Evolutionary conservation across 2,888 invertebrate genomes (phyloP).

Genomic region (Ferrisia virgata): DNA sequence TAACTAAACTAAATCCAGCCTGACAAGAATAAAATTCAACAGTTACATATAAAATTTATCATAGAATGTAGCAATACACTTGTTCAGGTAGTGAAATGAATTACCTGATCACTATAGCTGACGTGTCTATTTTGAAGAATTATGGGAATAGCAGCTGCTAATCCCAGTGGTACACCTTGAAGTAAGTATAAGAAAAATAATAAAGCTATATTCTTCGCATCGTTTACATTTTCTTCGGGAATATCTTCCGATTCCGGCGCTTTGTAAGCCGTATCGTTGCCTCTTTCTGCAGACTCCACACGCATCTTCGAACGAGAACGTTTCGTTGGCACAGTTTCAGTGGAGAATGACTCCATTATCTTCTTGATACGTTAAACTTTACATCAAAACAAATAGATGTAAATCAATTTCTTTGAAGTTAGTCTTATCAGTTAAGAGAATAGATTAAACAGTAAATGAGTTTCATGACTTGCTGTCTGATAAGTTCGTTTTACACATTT

Average conservation of each 20-base stretch:
- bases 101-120: constrained; percentile 89
- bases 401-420: not conserved
- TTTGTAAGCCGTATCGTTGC: not conserved
- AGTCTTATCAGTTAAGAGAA: not conserved
- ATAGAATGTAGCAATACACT: not conserved
- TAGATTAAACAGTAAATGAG: not conserved
- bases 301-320: constrained; percentile 40
- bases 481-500: not conserved
- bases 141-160: constrained; percentile 93
- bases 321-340: constrained; percentile 36
- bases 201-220: constrained; percentile 76
- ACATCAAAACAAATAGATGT: not conserved
- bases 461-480: not conserved
- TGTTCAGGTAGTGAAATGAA: no score
- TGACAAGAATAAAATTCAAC: constrained; percentile 54
- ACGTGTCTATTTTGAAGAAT: constrained; percentile 87
- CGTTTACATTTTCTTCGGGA: constrained; percentile 56
- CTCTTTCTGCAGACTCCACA: not conserved
- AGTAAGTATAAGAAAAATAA: constrained; percentile 89
- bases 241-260: not conserved
- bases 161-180: constrained; percentile 92
- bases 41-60: not conserved
- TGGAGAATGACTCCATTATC: constrained; percentile 30
- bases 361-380: constrained; percentile 1
- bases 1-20: constrained; percentile 89